These are phyloP conservation scores for Eurystomus glaucurus DNA, from an alignment of 2,797 vertebrate species.

Conservation along the genomic window DNA sequence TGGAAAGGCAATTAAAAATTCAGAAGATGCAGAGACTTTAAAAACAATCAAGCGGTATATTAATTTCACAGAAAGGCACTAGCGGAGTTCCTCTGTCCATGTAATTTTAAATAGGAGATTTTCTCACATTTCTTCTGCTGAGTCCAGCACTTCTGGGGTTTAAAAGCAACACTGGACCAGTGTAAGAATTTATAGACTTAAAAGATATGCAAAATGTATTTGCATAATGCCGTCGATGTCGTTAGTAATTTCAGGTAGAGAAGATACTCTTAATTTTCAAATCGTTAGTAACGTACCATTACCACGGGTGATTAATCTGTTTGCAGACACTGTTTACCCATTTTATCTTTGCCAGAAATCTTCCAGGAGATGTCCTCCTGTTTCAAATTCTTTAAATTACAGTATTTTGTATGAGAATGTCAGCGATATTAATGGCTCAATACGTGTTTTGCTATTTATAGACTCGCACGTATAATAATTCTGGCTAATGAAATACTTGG, in stretches of 20 bases:
- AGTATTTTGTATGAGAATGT: constrained; percentile 55
- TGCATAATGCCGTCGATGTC: neutral
- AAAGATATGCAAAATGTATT: neutral
- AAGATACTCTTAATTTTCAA: constrained; percentile 15
- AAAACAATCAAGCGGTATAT: constrained; percentile 3
- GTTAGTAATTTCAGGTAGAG: constrained; percentile 17
- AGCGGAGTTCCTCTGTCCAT: neutral
- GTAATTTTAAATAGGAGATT: constrained; percentile 53
- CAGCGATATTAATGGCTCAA: constrained; percentile 64
- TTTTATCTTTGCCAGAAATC: constrained; percentile 55
- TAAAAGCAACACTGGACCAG: neutral
- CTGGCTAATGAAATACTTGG: constrained; percentile 71
- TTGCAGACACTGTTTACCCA: constrained; percentile 23
- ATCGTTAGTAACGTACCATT: neutral
- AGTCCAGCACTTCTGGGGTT: constrained; percentile 12
- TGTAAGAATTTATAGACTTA: neutral
- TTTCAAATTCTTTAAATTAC: constrained; percentile 74
- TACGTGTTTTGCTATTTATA: constrained; percentile 70
- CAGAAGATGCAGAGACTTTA: constrained; percentile 48
- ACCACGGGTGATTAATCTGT: constrained; percentile 18
- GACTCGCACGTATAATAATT: constrained; percentile 64
- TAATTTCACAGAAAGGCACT: constrained; percentile 22
- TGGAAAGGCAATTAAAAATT: constrained; percentile 67
- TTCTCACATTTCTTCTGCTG: constrained; percentile 56
- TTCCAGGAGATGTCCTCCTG: constrained; percentile 13